Base-by-base conservation (phyloP, 1,140 invertebrate genomes). In the Archegozetes longisetosus region DNA sequence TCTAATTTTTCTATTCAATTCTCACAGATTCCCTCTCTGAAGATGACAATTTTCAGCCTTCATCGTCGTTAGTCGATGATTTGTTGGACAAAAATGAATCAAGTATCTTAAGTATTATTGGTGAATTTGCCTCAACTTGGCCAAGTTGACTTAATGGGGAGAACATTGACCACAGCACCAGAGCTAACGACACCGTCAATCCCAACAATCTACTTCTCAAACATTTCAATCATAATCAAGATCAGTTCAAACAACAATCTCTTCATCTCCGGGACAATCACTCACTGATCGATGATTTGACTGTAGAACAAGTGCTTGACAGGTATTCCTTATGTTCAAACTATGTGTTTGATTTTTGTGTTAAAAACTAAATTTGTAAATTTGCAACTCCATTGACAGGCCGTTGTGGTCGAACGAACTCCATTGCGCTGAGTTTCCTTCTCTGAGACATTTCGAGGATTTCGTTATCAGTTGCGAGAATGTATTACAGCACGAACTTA, bases 381-480 rank as follows among this genome's bases (percentile, higher is more conserved):
- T n/a, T n/a, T n/a, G n/a, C n/a, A n/a, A n/a, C n/a, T n/a, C n/a
- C n/a, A n/a, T n/a, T n/a, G n/a, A n/a, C n/a, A 48, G 20, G 3
- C 58, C 62, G 3, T 17, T 55, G 9, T 63, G 62, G 62, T 56
- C 49, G 3, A 22, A 47, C n/a, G 54, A 63, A 28, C 26, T 63
- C 22, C 0, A 56, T 24, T 9, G n/a, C 6, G 32, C 24, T 12
- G 12, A 64, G 22, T 67, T 69, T 29, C 60, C 53, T 17, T 58
- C 64, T 13, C n/a, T 63, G 14, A 46, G 48, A 14, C 57, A 61
- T 28, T 66, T 69, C 74, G 84, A 88, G 76, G 79, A 84, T 68
- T 76, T 89, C 66, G 83, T 82, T 65, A 77, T 80, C 27, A 76
- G 77, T 61, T 80, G 88, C 69, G 85, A 89, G 74, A 75, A 80